Base-by-base conservation (phyloP, 2,113 vertebrate genomes). In the Collichthys lucidus region DNA sequence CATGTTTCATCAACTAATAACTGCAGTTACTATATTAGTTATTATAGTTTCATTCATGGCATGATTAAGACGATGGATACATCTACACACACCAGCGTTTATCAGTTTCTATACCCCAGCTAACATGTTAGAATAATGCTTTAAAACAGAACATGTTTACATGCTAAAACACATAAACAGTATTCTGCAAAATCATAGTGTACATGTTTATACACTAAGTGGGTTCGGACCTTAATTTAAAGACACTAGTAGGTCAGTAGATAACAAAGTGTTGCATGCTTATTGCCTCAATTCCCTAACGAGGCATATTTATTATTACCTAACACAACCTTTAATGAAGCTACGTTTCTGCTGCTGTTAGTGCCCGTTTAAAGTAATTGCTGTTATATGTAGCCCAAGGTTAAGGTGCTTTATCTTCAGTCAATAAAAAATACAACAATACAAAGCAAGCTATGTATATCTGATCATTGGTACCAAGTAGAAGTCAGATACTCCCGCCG, bases 271-370 rank as follows among this genome's bases (percentile, higher is more conserved):
- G 7, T 20, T 31, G 12, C 16, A 65, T 49, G 46, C 24, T n/a
- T 24, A 26, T 20, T 24, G 56, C 62, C 44, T 62, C 22, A 74
- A 29, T 65, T 64, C 64, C 69, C 63, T 24, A 15, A 57, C 3
- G 31, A 82, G 60, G 53, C 35, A 42, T 62, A 42, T 78, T 55
- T 47, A 56, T 68, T 56, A 72, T 55, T 69, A 74, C 56, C 26
- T 1, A 35, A 71, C 59, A 77, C 14, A 64, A 74, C 64, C 64
- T 64, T 67, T 56, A 79, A 59, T 69, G n/a, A 79, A 53, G 53
- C 16, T 53, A n/a, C 55, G 44, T 29, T 55, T 24, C 52, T 74
- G 29, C 53, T 64, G 70, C 76, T 31, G 57, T 35, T 9, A 26
- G 14, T 53, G 61, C 55, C 46, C 78, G n/a, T 47, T 55, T 73